Base-by-base conservation (phyloP, 37 sponge, comb jelly and placozoan species). In the Chondrilla cf. caribensis region DNA sequence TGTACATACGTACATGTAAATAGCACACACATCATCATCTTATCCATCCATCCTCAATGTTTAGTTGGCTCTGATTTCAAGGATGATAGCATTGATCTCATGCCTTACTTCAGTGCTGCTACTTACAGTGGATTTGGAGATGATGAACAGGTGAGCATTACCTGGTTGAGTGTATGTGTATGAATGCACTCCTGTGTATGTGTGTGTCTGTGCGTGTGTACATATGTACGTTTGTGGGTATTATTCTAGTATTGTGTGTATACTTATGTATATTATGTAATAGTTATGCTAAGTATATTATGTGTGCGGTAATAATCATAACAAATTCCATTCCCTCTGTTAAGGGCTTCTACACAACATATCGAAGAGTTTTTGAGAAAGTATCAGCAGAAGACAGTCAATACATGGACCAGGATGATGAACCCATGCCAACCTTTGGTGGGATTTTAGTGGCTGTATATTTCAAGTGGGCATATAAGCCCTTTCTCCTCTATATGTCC, bases 261-360 rank as follows among this genome's bases (percentile, higher is more conserved):
- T 41, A 21, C 79, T 8, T 54, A 41, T 42, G 26, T 41, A 78
- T 78, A 5, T 7, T 55, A 37, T n/a, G n/a, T n/a, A n/a, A n/a
- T n/a, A n/a, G n/a, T n/a, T n/a, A n/a, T n/a, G n/a, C n/a, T n/a
- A n/a, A n/a, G n/a, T n/a, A n/a, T n/a, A n/a, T n/a, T n/a, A n/a
- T n/a, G n/a, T n/a, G n/a, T n/a, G n/a, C n/a, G n/a, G n/a, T n/a
- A n/a, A n/a, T n/a, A n/a, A n/a, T n/a, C n/a, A n/a, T n/a, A n/a
- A n/a, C n/a, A n/a, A n/a, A n/a, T n/a, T 42, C 54, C 15, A 28
- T 22, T 42, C 58, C 26, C 41, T 2, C 36, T 73, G 76, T 68
- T 26, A 47, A 91, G 92, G 92, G 93, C 19, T 98, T 98, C 79
- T 98, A 92, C 51, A 55, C 85, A 40, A 91, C 95, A 39, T 98